These are phyloP conservation scores for Dipodomys merriami DNA, from an alignment of 2,113 vertebrate genomes.

Conservation along the genomic window DNA sequence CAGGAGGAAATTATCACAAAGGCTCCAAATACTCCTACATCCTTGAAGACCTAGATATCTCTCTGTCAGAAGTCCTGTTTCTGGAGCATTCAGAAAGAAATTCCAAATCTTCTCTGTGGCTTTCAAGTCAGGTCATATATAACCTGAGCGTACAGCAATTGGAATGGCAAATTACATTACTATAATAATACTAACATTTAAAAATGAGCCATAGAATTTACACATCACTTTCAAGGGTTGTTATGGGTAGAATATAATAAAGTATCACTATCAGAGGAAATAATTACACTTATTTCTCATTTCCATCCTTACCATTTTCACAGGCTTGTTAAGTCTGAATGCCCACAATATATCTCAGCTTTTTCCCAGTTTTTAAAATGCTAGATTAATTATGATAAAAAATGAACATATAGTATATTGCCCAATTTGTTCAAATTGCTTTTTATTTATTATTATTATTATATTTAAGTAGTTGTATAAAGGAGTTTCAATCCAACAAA, in stretches of 20 bases:
- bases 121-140: not conserved
- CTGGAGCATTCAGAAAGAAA: slow-evolving; percentile 43
- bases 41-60: not conserved
- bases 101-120: not conserved
- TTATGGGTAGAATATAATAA: not conserved
- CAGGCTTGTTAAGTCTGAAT: not conserved
- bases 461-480: no score
- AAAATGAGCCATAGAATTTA: not conserved
- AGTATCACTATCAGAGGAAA: not conserved
- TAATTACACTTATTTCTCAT: not conserved
- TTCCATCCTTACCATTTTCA: not conserved
- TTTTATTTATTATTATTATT: not conserved
- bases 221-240: not conserved
- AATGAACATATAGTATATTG: not conserved
- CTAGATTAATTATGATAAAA: not conserved
- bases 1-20: not conserved
- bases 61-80: not conserved
- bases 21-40: not conserved
- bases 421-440: slow-evolving; percentile 44
- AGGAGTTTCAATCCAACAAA: no score
- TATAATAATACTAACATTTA: not conserved
- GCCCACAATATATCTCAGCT: not conserved
- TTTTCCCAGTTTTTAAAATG: not conserved
- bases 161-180: not conserved
- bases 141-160: not conserved